Conservation (phyloP, 2,797 vertebrate genomes). For the Alcedo atthis region DNA sequence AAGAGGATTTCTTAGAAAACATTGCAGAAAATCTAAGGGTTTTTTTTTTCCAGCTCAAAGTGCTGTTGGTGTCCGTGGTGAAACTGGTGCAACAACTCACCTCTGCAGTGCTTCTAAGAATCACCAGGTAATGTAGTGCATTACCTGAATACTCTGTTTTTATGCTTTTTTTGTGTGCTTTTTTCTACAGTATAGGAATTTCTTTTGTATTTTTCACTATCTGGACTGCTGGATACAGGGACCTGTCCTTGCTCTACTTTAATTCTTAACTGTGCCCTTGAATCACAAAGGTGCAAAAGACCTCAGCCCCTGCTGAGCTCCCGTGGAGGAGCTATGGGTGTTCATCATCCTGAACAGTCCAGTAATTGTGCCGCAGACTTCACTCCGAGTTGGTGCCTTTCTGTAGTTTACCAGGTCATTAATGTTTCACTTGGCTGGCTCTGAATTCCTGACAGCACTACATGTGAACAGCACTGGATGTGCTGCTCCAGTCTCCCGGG, state of each 20-base stretch:
- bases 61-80: conserved; percentile 21
- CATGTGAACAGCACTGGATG: background rate
- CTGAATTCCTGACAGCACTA: conserved; percentile 7
- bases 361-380: background rate
- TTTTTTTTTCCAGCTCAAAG: conserved; percentile 16
- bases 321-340: background rate
- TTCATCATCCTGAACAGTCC: conserved; percentile 12
- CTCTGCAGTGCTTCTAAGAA: conserved; percentile 42
- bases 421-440: conserved; percentile 46
- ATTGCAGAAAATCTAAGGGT: background rate
- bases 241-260: background rate
- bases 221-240: background rate
- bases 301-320: background rate
- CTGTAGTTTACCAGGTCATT: conserved; percentile 21
- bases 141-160: background rate
- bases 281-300: background rate
- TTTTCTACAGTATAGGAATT: background rate
- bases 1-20: conserved; percentile 61
- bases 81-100: conserved; percentile 12
- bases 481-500: background rate
- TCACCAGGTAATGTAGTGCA: background rate
- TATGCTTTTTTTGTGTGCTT: background rate
- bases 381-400: background rate
- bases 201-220: background rate
- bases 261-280: background rate